Percentiles rank a stretch among this genome's conserved stretches.
Evolutionary conservation across 1,140 invertebrate species (phyloP).

Genomic region (Scaptomyza hsui): DNA sequence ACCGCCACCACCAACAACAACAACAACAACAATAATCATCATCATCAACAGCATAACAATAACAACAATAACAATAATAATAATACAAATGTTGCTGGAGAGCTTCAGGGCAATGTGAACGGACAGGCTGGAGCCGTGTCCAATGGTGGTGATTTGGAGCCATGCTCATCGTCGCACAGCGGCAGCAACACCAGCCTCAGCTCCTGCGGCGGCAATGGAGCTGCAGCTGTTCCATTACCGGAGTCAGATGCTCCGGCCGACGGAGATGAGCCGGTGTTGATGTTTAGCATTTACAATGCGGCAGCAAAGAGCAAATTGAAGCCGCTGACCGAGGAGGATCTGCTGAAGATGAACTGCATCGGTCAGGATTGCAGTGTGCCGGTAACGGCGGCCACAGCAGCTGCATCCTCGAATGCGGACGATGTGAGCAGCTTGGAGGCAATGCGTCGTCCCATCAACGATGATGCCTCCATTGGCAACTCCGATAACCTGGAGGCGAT

Average conservation of each 20-base stretch:
- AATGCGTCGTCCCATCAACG: slow-evolving; percentile 88
- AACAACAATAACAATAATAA: neutral
- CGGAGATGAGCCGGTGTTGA: slow-evolving; percentile 58
- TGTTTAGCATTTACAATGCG: slow-evolving; percentile 77
- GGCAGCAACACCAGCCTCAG: slow-evolving; percentile 72
- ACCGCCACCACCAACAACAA: slow-evolving; percentile 20
- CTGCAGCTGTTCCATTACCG: neutral
- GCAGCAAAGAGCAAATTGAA: slow-evolving; percentile 75
- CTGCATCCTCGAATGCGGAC: slow-evolving; percentile 70
- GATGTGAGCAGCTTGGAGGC: slow-evolving; percentile 73
- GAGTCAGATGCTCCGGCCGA: neutral
- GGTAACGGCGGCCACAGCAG: slow-evolving; percentile 36
- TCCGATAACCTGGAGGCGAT: slow-evolving; percentile 97
- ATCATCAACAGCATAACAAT: slow-evolving; percentile 7
- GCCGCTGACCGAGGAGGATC: slow-evolving; percentile 79
- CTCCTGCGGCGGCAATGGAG: slow-evolving; percentile 44
- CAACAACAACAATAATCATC: slow-evolving; percentile 9
- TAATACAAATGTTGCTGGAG: neutral
- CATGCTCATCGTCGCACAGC: slow-evolving; percentile 62
- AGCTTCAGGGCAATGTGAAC: slow-evolving; percentile 5
- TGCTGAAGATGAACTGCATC: slow-evolving; percentile 83
- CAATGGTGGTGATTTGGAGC: slow-evolving; percentile 60
- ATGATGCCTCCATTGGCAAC: slow-evolving; percentile 94
- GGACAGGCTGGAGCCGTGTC: slow-evolving; percentile 14
- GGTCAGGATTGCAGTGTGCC: slow-evolving; percentile 60